Evolutionary conservation across 2,888 invertebrate species (phyloP).

Genomic region (Polylopha cassiicola): DNA sequence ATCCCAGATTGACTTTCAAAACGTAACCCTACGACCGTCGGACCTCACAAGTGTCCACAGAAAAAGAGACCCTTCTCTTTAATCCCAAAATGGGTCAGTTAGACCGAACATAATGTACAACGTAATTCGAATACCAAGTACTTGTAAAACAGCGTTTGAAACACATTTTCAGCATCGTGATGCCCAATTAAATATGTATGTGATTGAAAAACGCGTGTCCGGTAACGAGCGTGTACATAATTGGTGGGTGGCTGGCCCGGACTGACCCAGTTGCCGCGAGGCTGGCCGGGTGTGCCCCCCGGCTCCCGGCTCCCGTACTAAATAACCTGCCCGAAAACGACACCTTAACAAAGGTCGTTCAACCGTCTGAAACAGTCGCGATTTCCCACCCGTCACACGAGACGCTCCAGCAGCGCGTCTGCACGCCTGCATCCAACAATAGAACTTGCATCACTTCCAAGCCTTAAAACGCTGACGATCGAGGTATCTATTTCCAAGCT

Average conservation of each 20-base stretch:
- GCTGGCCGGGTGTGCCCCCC: constrained; percentile 58
- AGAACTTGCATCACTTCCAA: constrained; percentile 9
- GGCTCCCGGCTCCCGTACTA: constrained; percentile 44
- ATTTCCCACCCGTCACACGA: constrained; percentile 42
- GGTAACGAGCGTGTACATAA: constrained; percentile 78
- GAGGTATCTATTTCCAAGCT: too few relatives aligned
- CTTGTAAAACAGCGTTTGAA: constrained; percentile 64
- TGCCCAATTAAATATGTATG: constrained; percentile 78
- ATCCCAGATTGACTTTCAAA: too few relatives aligned
- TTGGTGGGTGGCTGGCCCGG: constrained; percentile 72
- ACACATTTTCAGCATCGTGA: constrained; percentile 73
- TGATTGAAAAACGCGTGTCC: constrained; percentile 78
- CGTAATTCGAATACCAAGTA: constrained; percentile 51
- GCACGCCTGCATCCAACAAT: constrained; percentile 10
- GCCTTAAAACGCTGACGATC: neutral
- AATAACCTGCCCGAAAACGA: constrained; percentile 76
- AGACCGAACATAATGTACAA: constrained; percentile 32
- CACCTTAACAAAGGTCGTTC: constrained; percentile 77
- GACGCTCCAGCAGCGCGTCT: constrained; percentile 23
- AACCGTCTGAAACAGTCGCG: constrained; percentile 62
- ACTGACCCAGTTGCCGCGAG: constrained; percentile 75
- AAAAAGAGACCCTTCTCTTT: neutral
- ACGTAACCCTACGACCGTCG: too few relatives aligned
- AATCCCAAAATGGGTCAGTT: constrained; percentile 15
- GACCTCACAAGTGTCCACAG: too few relatives aligned